Evolutionary conservation across 2,113 vertebrate species (phyloP).

Genomic region (Planiliza haematocheilus): DNA sequence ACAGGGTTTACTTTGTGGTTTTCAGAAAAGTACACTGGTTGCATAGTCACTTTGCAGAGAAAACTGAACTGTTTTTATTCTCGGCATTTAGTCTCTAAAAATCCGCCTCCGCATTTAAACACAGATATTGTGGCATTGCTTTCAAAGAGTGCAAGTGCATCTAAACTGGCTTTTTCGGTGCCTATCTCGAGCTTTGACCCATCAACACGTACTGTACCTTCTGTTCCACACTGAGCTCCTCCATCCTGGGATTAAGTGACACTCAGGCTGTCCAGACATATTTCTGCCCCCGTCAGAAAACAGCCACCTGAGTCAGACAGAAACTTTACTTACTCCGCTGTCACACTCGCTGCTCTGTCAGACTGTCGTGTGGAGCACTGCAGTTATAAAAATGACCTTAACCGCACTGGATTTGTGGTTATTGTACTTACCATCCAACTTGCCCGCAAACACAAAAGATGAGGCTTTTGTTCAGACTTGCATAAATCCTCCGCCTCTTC

Average conservation of each 20-base stretch:
- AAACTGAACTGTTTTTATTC: too few species aligned
- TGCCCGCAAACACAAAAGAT: slow-evolving; percentile 45
- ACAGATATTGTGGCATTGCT: background rate
- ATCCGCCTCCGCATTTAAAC: background rate
- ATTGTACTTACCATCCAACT: slow-evolving; percentile 15
- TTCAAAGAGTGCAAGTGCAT: background rate
- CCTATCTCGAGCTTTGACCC: slow-evolving; percentile 23
- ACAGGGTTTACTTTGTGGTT: too few species aligned
- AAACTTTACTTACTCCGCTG: slow-evolving; percentile 25
- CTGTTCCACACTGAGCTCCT: slow-evolving; percentile 47
- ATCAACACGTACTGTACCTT: slow-evolving; percentile 28
- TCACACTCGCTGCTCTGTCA: slow-evolving; percentile 13
- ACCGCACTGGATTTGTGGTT: slow-evolving; percentile 13
- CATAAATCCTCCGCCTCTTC: slow-evolving; percentile 39
- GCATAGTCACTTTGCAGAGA: too few species aligned
- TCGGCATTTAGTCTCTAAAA: background rate
- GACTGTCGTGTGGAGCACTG: slow-evolving; percentile 3
- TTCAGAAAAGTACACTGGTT: too few species aligned
- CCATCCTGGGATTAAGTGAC: slow-evolving; percentile 57
- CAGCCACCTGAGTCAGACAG: slow-evolving; percentile 22
- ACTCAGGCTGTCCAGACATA: slow-evolving; percentile 51
- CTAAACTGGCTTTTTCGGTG: background rate
- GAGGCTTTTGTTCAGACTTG: slow-evolving; percentile 26
- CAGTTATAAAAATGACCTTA: slow-evolving; percentile 5
- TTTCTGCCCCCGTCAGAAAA: slow-evolving; percentile 45